These are phyloP conservation scores for Aegypius monachus DNA, from an alignment of 2,113 vertebrate genomes.

Conservation along the genomic window DNA sequence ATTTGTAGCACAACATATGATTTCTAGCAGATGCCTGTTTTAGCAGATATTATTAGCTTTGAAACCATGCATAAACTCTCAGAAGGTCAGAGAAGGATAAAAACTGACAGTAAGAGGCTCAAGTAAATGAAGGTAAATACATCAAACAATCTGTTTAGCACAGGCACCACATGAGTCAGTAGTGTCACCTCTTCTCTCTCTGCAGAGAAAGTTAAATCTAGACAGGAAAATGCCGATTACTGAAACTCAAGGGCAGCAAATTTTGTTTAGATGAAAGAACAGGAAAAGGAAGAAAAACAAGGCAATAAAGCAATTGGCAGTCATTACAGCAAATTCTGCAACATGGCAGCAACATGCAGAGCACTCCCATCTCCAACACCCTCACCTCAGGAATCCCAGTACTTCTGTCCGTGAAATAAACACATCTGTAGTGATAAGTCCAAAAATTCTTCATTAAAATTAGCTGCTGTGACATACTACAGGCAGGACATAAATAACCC, in stretches of 20 bases:
- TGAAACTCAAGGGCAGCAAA: background rate
- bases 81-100: slow-evolving; percentile 33
- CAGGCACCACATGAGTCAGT: background rate
- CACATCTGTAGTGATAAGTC: background rate
- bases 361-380: background rate
- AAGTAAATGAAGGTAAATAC: slow-evolving; percentile 14
- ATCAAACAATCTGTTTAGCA: slow-evolving; percentile 12
- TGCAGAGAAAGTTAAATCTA: background rate
- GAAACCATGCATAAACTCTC: slow-evolving; percentile 8
- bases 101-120: slow-evolving; percentile 13
- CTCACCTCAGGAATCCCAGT: background rate
- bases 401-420: background rate
- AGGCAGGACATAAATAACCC: background rate
- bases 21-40: background rate
- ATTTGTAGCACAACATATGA: background rate
- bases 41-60: slow-evolving; percentile 13
- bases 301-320: background rate
- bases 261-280: background rate
- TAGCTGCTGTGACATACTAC: background rate
- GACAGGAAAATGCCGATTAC: background rate
- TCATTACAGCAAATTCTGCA: background rate
- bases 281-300: background rate
- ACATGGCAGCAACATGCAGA: background rate
- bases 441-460: background rate
- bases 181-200: background rate